A percentile compares a stretch with the other conserved stretches of the same genome.
phyloP scores from a whole-genome alignment of 2,888 invertebrate species.

The Aphidoletes aphidimyza region DNA sequence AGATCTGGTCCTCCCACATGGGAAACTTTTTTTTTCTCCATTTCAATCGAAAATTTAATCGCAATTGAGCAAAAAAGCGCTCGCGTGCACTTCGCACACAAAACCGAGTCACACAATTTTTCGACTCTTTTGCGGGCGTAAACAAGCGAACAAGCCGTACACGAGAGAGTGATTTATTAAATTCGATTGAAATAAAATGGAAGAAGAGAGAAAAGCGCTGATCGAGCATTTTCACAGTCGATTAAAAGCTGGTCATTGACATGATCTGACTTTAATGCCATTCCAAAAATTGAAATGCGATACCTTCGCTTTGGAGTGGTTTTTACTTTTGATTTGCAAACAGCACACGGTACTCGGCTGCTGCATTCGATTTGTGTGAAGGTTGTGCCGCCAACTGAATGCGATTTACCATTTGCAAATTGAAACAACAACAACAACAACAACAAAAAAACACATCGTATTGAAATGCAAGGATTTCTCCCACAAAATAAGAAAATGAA shows the following conservation, averaged over 20 bases:
- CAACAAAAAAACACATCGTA: neutral
- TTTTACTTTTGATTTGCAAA: neutral
- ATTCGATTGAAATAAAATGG: conserved; percentile 28
- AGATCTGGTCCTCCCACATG: conserved; percentile 31
- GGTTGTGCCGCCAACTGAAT: conserved; percentile 19
- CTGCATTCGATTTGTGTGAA: neutral
- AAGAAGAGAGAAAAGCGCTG: neutral
- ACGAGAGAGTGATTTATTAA: conserved; percentile 28
- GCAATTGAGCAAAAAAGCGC: neutral
- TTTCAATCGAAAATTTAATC: conserved; percentile 4
- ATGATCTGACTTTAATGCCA: conserved; percentile 9
- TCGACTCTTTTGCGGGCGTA: too few relatives aligned
- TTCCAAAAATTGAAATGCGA: conserved; percentile 5
- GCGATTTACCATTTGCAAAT: neutral
- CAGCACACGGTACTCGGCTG: too few relatives aligned
- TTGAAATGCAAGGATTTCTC: conserved; percentile 29
- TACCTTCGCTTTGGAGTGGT: neutral
- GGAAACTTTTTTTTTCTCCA: neutral
- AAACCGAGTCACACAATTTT: neutral
- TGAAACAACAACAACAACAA: too few relatives aligned
- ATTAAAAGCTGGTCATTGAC: conserved; percentile 36
- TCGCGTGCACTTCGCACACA: too few relatives aligned
- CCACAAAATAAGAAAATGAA: neutral
- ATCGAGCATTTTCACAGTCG: conserved; percentile 33
- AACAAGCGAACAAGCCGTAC: too few relatives aligned